Evolutionary conservation across 2,797 vertebrate genomes (phyloP), one percentile per base, ranked within the genome.

Genomic region (Anas acuta): DNA sequence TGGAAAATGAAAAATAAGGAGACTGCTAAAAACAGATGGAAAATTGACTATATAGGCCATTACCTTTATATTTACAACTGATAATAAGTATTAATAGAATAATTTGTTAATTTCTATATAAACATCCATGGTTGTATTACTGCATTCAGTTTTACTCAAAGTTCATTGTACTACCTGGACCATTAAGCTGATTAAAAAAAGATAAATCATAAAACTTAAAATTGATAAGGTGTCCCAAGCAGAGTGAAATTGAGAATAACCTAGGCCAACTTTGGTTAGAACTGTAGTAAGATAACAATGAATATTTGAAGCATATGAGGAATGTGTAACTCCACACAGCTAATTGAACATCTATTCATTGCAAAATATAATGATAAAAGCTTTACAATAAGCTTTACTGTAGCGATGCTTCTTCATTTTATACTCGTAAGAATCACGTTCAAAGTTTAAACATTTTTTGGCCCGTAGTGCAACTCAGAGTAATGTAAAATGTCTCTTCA

Each of bases 1-100:
- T 90, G 89, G 58, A 95, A 91, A 90, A 90, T n/a, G 26, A 84
- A 91, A 85, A 77, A 77, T 60, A 87, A 96, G 77, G 18, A 60
- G 54, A 74, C 57, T 73, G 84, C 69, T 93, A 81, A 93, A 95
- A 71, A 25, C 84, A 93, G 37, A 83, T 71, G 79, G 76, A 74
- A 92, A 94, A 86, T 13, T 80, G 11, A 85, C 32, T 43, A 47
- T 7, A 91, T 41, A 3, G 2, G 58, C n/a, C 62, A 77, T 92
- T 87, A 83, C 74, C 47, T 73, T 87, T 67, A 35, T 64, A 58
- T 87, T 87, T 76, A 47, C 54, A 95, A 75, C 30, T 26, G 71
- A 35, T 30, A 66, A 2, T 41, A 32, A 85, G 20, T 18, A 74
- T 83, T 87, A 60, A 58, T 87, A 73, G 54, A 92, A 83, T 17